phyloP scores from a whole-genome alignment of 1,140 invertebrate genomes.

The Thaumetopoea pityocampa region DNA sequence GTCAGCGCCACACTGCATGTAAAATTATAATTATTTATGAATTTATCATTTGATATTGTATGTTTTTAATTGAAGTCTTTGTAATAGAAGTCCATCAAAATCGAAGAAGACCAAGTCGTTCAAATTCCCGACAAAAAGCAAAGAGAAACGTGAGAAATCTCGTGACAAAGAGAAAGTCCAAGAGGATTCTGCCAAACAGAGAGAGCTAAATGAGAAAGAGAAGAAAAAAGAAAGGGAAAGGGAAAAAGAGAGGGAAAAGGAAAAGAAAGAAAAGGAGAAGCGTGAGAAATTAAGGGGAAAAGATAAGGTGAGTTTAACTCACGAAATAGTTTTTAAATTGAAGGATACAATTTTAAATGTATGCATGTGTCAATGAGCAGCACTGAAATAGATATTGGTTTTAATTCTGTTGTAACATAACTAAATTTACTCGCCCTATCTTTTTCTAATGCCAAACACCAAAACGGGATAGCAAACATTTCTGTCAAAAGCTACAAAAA shows the following conservation, averaged over 20 bases:
- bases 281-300: too few species aligned
- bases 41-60: not conserved
- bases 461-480: too few species aligned
- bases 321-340: too few species aligned
- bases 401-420: too few species aligned
- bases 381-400: too few species aligned
- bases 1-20: too few species aligned
- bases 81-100: slow-evolving; percentile 91
- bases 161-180: slow-evolving; percentile 83
- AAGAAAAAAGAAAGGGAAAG: slow-evolving; percentile 77
- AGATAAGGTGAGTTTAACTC: slow-evolving; percentile 52
- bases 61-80: slow-evolving; percentile 13
- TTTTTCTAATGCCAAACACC: too few species aligned
- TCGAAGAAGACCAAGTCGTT: slow-evolving; percentile 94
- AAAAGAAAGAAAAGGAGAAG: slow-evolving; percentile 39
- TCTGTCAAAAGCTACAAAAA: too few species aligned
- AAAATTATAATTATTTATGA: too few species aligned
- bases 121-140: slow-evolving; percentile 89
- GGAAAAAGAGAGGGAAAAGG: slow-evolving; percentile 78
- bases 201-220: slow-evolving; percentile 77
- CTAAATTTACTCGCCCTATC: too few species aligned
- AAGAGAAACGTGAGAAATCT: slow-evolving; percentile 89
- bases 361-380: too few species aligned
- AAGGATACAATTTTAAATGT: too few species aligned
- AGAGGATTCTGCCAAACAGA: slow-evolving; percentile 82